These are phyloP conservation scores for Lucifuga dentata DNA, from an alignment of 2,113 vertebrate genomes.

Conservation along the genomic window DNA sequence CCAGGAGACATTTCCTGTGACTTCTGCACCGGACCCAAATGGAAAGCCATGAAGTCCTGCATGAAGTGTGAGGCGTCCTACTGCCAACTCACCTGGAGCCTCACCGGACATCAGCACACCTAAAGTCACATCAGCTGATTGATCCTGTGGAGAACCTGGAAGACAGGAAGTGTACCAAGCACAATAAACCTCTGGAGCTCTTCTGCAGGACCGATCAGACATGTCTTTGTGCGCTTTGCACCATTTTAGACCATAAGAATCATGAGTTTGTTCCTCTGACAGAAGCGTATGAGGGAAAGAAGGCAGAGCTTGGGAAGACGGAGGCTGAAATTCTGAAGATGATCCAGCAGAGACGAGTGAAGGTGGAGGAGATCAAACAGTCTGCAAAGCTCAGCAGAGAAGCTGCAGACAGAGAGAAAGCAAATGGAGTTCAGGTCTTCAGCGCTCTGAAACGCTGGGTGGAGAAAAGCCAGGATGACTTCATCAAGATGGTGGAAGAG, in stretches of 20 bases:
- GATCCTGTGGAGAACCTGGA: too few species aligned
- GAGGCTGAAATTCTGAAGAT: background rate
- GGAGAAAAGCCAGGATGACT: background rate
- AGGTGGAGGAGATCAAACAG: background rate
- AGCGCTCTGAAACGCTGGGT: conserved; percentile 4
- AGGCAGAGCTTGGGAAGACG: background rate
- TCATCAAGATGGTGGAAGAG: conserved; percentile 1
- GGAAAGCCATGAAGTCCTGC: conserved; percentile 9
- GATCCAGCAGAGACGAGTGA: too few species aligned
- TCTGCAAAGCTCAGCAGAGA: background rate
- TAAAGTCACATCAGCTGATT: background rate
- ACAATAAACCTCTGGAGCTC: too few species aligned
- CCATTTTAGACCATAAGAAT: conserved; percentile 8
- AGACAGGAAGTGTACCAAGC: too few species aligned
- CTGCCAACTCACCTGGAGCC: background rate
- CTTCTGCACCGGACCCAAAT: background rate
- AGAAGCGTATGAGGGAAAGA: background rate
- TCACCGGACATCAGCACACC: background rate
- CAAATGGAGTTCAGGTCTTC: conserved; percentile 11
- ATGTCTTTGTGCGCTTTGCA: conserved; percentile 20
- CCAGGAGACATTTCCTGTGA: too few species aligned
- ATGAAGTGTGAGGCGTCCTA: conserved; percentile 27
- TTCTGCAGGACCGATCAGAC: too few species aligned
- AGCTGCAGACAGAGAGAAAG: background rate
- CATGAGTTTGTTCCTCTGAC: conserved; percentile 8